These are phyloP conservation scores for Trissonchulus latispiculum DNA, from an alignment of 2,888 invertebrate species.

Conservation along the genomic window DNA sequence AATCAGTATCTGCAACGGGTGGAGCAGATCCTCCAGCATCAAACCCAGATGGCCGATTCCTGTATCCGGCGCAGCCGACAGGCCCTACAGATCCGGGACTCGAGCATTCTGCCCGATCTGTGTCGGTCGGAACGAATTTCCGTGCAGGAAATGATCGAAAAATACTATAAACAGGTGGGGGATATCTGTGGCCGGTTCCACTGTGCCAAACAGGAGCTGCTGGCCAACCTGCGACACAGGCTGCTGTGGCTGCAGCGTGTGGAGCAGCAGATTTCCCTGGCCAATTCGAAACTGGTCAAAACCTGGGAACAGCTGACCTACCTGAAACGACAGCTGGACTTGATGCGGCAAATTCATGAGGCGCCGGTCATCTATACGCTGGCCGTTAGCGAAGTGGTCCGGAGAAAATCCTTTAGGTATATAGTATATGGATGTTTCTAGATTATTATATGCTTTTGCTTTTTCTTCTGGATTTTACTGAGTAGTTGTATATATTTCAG, in stretches of 20 bases:
- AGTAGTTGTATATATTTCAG: too few species aligned
- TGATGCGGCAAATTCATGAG: conserved; percentile 23
- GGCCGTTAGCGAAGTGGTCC: conserved; percentile 19
- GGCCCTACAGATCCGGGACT: neutral
- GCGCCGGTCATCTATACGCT: conserved; percentile 21
- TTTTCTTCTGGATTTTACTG: too few species aligned
- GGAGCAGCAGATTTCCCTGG: conserved; percentile 11
- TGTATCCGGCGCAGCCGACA: neutral
- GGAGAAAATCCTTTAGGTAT: too few species aligned
- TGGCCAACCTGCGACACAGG: conserved; percentile 14
- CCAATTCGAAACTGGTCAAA: neutral
- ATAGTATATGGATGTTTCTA: too few species aligned
- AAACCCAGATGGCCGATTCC: conserved; percentile 1
- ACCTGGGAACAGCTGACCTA: conserved; percentile 5
- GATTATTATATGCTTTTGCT: too few species aligned
- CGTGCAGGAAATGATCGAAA: conserved; percentile 10
- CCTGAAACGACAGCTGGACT: conserved; percentile 17
- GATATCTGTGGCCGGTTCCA: conserved; percentile 16
- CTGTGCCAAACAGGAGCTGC: conserved; percentile 17
- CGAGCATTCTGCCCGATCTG: neutral
- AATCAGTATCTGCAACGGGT: conserved; percentile 18
- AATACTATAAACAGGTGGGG: neutral
- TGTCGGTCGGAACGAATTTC: neutral
- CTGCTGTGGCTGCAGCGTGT: conserved; percentile 16
- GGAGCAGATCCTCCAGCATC: neutral